Evolutionary conservation across 2,888 invertebrate genomes (phyloP).

Genomic region (Clostera curtula): DNA sequence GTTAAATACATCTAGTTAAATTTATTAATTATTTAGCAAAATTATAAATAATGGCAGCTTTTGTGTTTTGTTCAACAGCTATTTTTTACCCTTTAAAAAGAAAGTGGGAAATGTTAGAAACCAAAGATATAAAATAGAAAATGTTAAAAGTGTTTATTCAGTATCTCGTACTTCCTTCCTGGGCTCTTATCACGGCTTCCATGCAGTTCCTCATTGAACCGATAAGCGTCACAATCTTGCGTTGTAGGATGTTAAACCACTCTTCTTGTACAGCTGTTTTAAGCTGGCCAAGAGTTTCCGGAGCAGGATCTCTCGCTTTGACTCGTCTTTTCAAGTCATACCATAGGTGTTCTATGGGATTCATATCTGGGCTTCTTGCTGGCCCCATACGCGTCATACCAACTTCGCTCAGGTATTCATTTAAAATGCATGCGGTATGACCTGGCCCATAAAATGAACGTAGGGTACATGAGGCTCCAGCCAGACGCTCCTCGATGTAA

Average conservation of each 20-base stretch:
- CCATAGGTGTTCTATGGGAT: constrained; percentile 4
- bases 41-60: no score
- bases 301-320: constrained; percentile 4
- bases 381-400: constrained; percentile 1
- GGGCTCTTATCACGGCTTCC: constrained; percentile 2
- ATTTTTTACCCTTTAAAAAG: neutral
- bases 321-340: constrained; percentile 4
- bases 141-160: neutral
- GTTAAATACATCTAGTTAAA: no score
- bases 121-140: neutral
- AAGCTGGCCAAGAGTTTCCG: constrained; percentile 2
- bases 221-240: constrained; percentile 1
- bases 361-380: constrained; percentile 2
- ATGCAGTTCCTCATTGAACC: constrained; percentile 3
- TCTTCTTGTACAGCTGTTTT: constrained; percentile 3
- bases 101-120: neutral
- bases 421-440: neutral
- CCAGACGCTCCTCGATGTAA: no score
- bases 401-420: constrained; percentile 1
- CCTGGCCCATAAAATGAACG: no score
- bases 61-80: neutral
- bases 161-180: constrained; percentile 1
- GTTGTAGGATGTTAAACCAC: neutral
- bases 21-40: no score
- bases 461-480: no score